Evolutionary conservation across 2,888 invertebrate species (phyloP), one percentile per base, ranked within the genome.

Genomic region (Peribatodes rhomboidaria): DNA sequence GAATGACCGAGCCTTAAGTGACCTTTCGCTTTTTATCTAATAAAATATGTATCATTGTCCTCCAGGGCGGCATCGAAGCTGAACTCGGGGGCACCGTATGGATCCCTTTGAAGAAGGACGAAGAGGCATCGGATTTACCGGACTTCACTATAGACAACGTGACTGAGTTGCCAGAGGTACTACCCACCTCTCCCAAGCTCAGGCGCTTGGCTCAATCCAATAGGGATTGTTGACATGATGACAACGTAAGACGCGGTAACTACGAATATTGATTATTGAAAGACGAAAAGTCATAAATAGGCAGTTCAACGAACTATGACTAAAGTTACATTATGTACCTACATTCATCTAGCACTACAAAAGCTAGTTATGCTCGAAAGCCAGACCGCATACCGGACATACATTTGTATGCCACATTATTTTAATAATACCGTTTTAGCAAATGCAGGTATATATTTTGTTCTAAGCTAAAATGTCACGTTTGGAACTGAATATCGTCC

Each of bases 21-120:
- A n/a, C n/a, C n/a, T n/a, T n/a, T n/a, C n/a, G 27, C 27, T 6
- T 27, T 2, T 27, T 27, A 27, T 27, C 27, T 27, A 27, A 27
- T 27, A n/a, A n/a, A n/a, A n/a, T n/a, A n/a, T n/a, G n/a, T n/a
- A n/a, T n/a, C n/a, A n/a, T n/a, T n/a, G 9, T 41, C 8, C 10
- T 60, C 68, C 80, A 95, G 95, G 98, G 97, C 67, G 97, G 97
- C 31, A 95, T 95, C 77, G 94, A 96, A 84, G 97, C 97, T 35
- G 95, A 96, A 73, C 85, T 97, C 65, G 96, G 96, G 13, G 96
- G 96, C 35, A 97, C 97, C 0, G 96, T 98, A 18, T 97, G 97
- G 97, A 94, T 97, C 73, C 97, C 97, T 31, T 86, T 96, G 46
- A 89, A 90, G 61, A 90, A 90, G 56, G 92, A 94, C 64, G 91